phyloP scores from a whole-genome alignment of 92 coral and sea anemone species.

The Blastomussa wellsi region DNA sequence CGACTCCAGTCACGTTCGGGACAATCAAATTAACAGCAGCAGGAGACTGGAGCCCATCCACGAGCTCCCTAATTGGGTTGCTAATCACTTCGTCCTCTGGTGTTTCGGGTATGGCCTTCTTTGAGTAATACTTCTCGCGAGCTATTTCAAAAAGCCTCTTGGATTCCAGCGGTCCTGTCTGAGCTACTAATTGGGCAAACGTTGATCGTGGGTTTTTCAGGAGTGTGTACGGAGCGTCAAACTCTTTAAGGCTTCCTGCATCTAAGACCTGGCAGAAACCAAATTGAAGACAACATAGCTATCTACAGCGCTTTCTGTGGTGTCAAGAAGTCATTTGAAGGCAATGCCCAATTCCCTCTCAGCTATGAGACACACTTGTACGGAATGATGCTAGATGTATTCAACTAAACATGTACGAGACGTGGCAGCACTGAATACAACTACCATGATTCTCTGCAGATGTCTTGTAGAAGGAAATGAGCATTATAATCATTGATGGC shows the following conservation, averaged over 20 bases:
- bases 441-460: too few relatives aligned
- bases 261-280: slow-evolving; percentile 68
- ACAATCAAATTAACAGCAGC: slow-evolving; percentile 9
- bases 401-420: too few relatives aligned
- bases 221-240: slow-evolving; percentile 71
- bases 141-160: slow-evolving; percentile 61
- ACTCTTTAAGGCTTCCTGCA: slow-evolving; percentile 78
- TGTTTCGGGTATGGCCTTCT: slow-evolving; percentile 60
- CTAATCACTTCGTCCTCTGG: slow-evolving; percentile 31
- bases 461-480: too few relatives aligned
- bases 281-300: background rate
- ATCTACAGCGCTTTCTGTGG: background rate
- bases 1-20: slow-evolving; percentile 26
- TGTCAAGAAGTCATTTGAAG: background rate
- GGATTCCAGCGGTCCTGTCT: slow-evolving; percentile 76
- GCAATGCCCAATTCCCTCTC: too few relatives aligned
- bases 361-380: too few relatives aligned
- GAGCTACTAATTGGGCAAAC: slow-evolving; percentile 72
- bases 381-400: too few relatives aligned
- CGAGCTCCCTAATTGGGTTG: background rate
- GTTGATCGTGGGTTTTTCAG: slow-evolving; percentile 64
- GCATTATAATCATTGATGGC: too few relatives aligned
- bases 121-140: slow-evolving; percentile 60
- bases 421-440: too few relatives aligned
- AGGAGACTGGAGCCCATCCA: slow-evolving; percentile 6